A percentile compares a stretch with the other conserved stretches of the same genome.
phyloP scores from a whole-genome alignment of 1,140 invertebrate species.

The Papilio glaucus region DNA sequence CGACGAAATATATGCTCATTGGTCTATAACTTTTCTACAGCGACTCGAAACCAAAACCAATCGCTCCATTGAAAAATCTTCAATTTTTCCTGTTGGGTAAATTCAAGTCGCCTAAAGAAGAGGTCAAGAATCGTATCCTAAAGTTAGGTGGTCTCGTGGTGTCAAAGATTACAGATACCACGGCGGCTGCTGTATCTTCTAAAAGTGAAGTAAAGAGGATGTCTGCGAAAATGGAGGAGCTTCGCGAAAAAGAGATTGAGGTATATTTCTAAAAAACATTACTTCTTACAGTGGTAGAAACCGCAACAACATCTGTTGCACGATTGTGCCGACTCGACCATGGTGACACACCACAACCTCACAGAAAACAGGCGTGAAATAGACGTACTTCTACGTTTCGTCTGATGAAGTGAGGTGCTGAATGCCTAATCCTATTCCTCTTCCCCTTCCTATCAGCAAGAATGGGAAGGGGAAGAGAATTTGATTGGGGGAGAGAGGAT shows the following conservation, averaged over 20 bases:
- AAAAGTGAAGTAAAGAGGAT: constrained; percentile 88
- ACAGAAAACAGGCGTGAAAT: too few species aligned
- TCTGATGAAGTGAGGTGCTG: too few species aligned
- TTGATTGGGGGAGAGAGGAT: too few species aligned
- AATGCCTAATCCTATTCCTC: too few species aligned
- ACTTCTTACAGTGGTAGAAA: too few species aligned
- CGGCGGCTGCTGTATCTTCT: constrained; percentile 91
- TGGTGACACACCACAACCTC: too few species aligned
- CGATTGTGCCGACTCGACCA: too few species aligned
- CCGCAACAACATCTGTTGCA: too few species aligned
- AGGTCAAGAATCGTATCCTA: constrained; percentile 87
- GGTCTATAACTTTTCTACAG: constrained; percentile 44
- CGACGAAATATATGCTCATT: too few species aligned
- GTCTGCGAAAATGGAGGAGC: constrained; percentile 86
- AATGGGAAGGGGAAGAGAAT: too few species aligned
- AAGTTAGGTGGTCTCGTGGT: constrained; percentile 90
- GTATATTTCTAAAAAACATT: constrained; percentile 77
- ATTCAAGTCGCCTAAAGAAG: constrained; percentile 84
- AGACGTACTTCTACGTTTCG: too few species aligned
- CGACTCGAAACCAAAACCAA: constrained; percentile 78
- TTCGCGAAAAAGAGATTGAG: constrained; percentile 89
- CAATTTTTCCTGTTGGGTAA: constrained; percentile 90
- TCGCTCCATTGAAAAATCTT: constrained; percentile 90
- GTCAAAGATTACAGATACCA: constrained; percentile 86
- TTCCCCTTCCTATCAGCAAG: too few species aligned